These are phyloP conservation scores for Eupithecia abbreviata DNA, from an alignment of 2,888 invertebrate genomes.

Conservation along the genomic window DNA sequence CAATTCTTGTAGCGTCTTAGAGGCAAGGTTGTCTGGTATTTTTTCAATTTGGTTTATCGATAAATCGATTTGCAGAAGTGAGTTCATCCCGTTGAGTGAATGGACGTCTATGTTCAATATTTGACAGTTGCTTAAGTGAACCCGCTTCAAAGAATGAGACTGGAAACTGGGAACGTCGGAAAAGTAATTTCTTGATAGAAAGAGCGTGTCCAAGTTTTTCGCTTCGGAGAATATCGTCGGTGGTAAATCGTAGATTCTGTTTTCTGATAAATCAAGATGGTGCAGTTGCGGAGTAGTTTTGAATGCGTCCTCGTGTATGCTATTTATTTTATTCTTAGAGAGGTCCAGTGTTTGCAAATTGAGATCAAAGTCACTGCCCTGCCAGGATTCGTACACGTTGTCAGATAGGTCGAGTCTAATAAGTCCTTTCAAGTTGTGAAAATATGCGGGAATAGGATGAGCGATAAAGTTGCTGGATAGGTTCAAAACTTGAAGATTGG, in stretches of 20 bases:
- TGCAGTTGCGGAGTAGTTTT: slow-evolving; percentile 80
- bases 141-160: slow-evolving; percentile 81
- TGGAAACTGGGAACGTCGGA: slow-evolving; percentile 82
- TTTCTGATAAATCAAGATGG: slow-evolving; percentile 87
- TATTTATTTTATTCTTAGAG: slow-evolving; percentile 86
- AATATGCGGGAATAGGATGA: slow-evolving; percentile 69
- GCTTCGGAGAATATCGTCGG: slow-evolving; percentile 83
- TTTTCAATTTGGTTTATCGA: slow-evolving; percentile 86
- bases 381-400: slow-evolving; percentile 78
- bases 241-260: slow-evolving; percentile 85
- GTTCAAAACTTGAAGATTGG: slow-evolving; percentile 77
- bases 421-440: slow-evolving; percentile 78
- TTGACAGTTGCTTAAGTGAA: slow-evolving; percentile 87
- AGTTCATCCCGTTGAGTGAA: slow-evolving; percentile 82
- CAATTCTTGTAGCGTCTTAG: slow-evolving; percentile 84
- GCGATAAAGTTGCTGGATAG: slow-evolving; percentile 81
- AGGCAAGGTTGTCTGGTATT: slow-evolving; percentile 84
- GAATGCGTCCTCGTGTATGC: slow-evolving; percentile 85
- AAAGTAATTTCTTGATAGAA: slow-evolving; percentile 87
- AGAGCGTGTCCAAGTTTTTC: slow-evolving; percentile 82
- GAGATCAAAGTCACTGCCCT: slow-evolving; percentile 50
- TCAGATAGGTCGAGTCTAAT: slow-evolving; percentile 84
- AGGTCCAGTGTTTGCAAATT: slow-evolving; percentile 85
- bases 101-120: slow-evolving; percentile 80
- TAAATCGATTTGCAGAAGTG: slow-evolving; percentile 84